Evolutionary conservation across 2,797 vertebrate genomes (phyloP).

Genomic region (Poeciliopsis turneri): DNA sequence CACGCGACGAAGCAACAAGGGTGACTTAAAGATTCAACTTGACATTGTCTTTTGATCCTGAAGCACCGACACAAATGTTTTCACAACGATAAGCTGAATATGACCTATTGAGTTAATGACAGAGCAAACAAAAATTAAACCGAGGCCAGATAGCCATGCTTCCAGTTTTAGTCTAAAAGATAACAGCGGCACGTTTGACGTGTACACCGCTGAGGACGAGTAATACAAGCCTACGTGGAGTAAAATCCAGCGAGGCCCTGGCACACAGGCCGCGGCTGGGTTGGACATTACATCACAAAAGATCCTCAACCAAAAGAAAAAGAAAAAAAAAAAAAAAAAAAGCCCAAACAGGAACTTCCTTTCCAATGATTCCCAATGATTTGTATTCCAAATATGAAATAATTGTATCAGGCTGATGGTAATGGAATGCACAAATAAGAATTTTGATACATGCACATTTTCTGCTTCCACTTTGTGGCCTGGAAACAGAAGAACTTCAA

Average conservation of each 20-base stretch:
- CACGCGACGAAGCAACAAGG: neutral
- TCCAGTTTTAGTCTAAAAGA: slow-evolving; percentile 7
- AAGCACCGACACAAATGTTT: neutral
- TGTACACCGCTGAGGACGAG: slow-evolving; percentile 16
- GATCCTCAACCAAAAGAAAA: neutral
- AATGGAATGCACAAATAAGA: neutral
- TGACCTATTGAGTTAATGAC: slow-evolving; percentile 1
- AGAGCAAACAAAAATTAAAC: slow-evolving; percentile 28
- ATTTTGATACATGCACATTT: neutral
- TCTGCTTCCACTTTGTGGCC: neutral
- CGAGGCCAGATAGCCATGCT: slow-evolving; percentile 6
- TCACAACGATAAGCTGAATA: slow-evolving; percentile 1
- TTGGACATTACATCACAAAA: slow-evolving; percentile 53
- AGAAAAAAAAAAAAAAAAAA: neutral
- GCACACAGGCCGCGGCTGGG: slow-evolving; percentile 41
- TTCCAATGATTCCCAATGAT: neutral
- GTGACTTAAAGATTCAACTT: neutral
- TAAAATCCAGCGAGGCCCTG: slow-evolving; percentile 26
- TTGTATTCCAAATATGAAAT: neutral
- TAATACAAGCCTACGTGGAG: slow-evolving; percentile 32
- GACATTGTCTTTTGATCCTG: neutral
- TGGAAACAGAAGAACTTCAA: neutral
- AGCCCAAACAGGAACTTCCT: neutral
- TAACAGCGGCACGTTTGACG: slow-evolving; percentile 11
- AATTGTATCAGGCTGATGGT: neutral